These are phyloP conservation scores for Porphyrio hochstetteri DNA, from an alignment of 2,113 vertebrate species.

Conservation along the genomic window DNA sequence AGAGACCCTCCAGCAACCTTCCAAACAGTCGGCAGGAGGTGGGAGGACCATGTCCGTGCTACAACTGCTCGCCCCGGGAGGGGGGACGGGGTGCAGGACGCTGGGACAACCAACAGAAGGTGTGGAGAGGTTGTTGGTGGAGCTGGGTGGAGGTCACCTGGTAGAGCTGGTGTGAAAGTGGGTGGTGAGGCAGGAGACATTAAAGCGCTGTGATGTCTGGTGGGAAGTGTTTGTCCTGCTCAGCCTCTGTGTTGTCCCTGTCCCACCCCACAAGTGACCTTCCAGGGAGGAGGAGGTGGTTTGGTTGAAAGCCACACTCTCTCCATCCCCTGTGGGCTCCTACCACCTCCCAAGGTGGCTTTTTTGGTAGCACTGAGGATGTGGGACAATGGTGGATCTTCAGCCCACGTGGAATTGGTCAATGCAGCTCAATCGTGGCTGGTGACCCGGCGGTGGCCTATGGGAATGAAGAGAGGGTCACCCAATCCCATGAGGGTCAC, in stretches of 20 bases:
- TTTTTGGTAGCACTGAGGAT: neutral
- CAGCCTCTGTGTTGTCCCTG: too few species aligned
- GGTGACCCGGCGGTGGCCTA: neutral
- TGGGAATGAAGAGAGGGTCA: neutral
- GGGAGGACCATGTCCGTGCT: fast-evolving
- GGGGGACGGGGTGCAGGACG: neutral
- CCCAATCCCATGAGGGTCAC: neutral
- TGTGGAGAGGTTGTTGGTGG: neutral
- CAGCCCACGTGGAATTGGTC: neutral
- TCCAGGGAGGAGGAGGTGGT: neutral
- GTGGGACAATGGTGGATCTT: neutral
- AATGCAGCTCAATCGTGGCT: neutral
- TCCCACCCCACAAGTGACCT: neutral
- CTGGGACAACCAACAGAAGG: neutral
- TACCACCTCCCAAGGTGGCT: neutral
- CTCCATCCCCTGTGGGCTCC: neutral
- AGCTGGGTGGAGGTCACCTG: neutral
- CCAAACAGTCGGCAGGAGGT: neutral
- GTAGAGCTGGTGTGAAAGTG: neutral
- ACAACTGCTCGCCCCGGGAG: neutral
- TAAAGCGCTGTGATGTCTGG: neutral
- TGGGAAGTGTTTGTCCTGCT: neutral
- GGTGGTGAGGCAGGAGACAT: neutral
- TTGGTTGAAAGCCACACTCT: too few species aligned
- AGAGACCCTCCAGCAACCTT: fast-evolving